Percentiles rank a stretch among this genome's conserved stretches.
These are phyloP conservation scores for Calyptommatus sinebrachiatus DNA, from an alignment of 2,113 vertebrate genomes.

Conservation along the genomic window DNA sequence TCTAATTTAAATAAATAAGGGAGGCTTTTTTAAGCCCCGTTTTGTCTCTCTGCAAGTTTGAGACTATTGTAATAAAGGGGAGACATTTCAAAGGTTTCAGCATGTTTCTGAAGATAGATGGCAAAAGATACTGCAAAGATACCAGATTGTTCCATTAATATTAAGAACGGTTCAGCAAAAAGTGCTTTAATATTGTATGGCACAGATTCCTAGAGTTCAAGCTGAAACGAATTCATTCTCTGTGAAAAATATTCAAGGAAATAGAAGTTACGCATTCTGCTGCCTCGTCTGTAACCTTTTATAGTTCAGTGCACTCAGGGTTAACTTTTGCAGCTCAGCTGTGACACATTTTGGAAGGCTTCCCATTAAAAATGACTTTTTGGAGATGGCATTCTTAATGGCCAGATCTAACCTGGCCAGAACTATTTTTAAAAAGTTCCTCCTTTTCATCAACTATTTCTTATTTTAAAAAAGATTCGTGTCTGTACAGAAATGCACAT, in stretches of 20 bases:
- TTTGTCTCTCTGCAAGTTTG: neutral
- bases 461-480: no score
- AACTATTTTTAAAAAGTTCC: neutral
- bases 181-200: conserved; percentile 24
- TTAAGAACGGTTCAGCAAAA: conserved; percentile 1
- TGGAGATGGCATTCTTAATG: neutral
- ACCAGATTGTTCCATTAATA: conserved; percentile 11
- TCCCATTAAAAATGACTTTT: neutral
- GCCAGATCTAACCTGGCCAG: conserved; percentile 6
- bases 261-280: neutral
- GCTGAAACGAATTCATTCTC: neutral
- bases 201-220: neutral
- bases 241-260: neutral
- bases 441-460: neutral
- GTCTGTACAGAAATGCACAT: no score
- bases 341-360: conserved; percentile 4
- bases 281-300: neutral
- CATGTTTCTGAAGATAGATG: conserved; percentile 9
- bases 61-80: neutral
- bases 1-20: neutral
- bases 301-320: neutral
- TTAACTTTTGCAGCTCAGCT: conserved; percentile 1
- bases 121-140: neutral
- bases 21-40: neutral
- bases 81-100: neutral